Base-by-base conservation (phyloP, 2,888 invertebrate genomes). In the Cryptocheilus praepositus region DNA sequence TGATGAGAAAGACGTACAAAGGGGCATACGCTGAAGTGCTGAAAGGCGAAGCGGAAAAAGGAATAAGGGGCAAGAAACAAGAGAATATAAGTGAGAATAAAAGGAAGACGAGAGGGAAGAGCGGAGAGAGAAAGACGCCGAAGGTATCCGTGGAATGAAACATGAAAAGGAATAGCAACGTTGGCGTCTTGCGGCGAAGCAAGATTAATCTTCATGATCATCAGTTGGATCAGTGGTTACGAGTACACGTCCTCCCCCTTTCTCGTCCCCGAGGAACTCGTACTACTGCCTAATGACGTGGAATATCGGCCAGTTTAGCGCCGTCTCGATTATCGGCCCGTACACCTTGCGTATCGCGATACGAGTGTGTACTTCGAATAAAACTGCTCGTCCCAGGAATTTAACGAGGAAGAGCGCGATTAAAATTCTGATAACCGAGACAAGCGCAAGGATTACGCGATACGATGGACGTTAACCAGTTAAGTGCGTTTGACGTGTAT, bases 171-270 rank as follows among this genome's bases (percentile, higher is more conserved):
- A 67, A 58, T 62, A 63, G 51, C 67, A 53, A 63, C 61, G 62
- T 49, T 62, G 68, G 70, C 64, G 62, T 54, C 56, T 76, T 58
- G 69, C 70, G 65, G 65, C 53, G 70, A 68, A 52, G 57, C 64
- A 43, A 71, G 73, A 79, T 79, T 77, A 79, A 77, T 79, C 78
- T 74, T 67, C 67, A 67, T 56, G 73, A 76, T 77, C 74, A 64
- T 78, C 78, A 58, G 56, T 21, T 52, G 64, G 66, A 61, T 68
- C 71, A 63, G 28, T 63, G 61, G 71, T 68, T 62, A 67, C 67
- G 59, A 64, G 51, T 71, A 70, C 55, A 55, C 70, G 60, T 51
- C 67, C 73, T 67, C 43, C 28, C 43, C 55, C 64, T 36, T n/a
- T 4, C 49, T 49, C 36, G 36, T 36, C 36, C 36, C 36, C 36